phyloP scores from a whole-genome alignment of 2,888 invertebrate genomes.

The Scotopteryx bipunctaria region DNA sequence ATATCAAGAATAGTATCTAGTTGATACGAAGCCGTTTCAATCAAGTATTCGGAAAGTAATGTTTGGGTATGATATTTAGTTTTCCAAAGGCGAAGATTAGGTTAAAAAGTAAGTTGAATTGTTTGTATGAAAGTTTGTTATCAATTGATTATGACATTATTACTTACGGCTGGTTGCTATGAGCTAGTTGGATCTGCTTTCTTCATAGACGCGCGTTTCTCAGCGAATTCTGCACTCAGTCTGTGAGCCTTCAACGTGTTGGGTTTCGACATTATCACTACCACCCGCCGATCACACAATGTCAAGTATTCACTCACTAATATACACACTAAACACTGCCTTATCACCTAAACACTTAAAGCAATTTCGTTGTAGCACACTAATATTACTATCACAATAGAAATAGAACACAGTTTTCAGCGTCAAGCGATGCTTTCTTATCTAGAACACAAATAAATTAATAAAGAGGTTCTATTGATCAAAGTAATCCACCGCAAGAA shows the following conservation, averaged over 20 bases:
- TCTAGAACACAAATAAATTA: constrained; percentile 77
- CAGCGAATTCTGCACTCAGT: constrained; percentile 78
- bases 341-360: constrained; percentile 48
- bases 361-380: constrained; percentile 63
- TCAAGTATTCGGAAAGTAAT: too few species aligned
- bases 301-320: constrained; percentile 46
- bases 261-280: constrained; percentile 74
- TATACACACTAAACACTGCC: constrained; percentile 30
- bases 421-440: constrained; percentile 57
- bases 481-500: constrained; percentile 52
- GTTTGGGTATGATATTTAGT: too few species aligned
- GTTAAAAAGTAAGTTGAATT: too few species aligned
- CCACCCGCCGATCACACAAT: constrained; percentile 45
- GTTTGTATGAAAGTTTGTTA: too few species aligned
- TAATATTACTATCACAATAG: constrained; percentile 55
- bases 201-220: constrained; percentile 72
- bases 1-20: neutral
- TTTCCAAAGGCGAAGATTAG: too few species aligned
- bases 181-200: constrained; percentile 71
- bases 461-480: constrained; percentile 77
- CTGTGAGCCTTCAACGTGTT: constrained; percentile 77
- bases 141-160: too few species aligned
- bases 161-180: constrained; percentile 81
- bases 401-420: constrained; percentile 51
- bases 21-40: neutral